A percentile compares a stretch with the other conserved stretches of the same genome.
phyloP scores from a whole-genome alignment of 2,113 vertebrate species.

The Ranitomeya imitator region DNA sequence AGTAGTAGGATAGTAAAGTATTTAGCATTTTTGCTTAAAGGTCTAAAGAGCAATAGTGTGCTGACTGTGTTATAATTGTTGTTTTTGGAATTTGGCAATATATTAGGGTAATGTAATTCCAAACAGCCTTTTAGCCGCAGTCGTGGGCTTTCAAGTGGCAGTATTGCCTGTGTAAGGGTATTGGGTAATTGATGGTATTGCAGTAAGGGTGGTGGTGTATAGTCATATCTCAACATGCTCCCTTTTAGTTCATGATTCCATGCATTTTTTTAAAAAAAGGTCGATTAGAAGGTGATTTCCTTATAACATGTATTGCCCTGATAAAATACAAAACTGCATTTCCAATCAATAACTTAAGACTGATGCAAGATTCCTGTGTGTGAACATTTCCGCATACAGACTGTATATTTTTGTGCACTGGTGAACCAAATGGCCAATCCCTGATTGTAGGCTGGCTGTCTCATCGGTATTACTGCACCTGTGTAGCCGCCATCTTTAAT shows the following conservation, averaged over 20 bases:
- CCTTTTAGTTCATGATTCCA: not conserved
- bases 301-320: slow-evolving; percentile 2
- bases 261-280: not conserved
- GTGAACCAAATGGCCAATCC: too few species aligned
- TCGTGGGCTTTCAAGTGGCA: not conserved
- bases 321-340: too few species aligned
- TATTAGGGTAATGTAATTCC: slow-evolving; percentile 10
- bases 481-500: too few species aligned
- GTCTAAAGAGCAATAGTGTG: slow-evolving; percentile 3
- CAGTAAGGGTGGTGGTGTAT: not conserved
- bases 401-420: too few species aligned
- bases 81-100: not conserved
- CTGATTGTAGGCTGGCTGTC: too few species aligned
- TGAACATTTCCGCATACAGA: too few species aligned
- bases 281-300: not conserved
- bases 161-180: slow-evolving; percentile 8
- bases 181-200: slow-evolving; percentile 22
- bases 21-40: not conserved
- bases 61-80: slow-evolving; percentile 9
- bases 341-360: too few species aligned
- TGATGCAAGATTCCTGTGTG: too few species aligned
- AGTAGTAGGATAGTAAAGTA: not conserved
- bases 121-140: not conserved
- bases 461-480: too few species aligned
- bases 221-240: not conserved